phyloP scores from a whole-genome alignment of 2,113 vertebrate genomes.

The Perognathus longimembris region DNA sequence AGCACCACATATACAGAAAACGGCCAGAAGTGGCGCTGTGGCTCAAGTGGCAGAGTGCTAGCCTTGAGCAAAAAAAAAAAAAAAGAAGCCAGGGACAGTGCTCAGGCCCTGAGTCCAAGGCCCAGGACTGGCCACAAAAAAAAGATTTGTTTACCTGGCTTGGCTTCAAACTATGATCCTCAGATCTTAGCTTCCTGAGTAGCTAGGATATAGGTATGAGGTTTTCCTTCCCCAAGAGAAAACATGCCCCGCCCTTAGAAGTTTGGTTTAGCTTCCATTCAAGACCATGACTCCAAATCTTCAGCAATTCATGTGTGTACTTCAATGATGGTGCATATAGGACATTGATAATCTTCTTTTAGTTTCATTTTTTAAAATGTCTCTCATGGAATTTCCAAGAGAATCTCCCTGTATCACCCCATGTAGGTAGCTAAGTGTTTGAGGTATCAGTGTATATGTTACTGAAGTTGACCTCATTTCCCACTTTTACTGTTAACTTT shows the following conservation, averaged over 20 bases:
- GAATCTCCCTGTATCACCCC: neutral
- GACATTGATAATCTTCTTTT: neutral
- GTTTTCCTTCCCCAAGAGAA: neutral
- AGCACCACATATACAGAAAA: no score
- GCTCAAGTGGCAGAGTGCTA: no score
- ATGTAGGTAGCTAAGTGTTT: neutral
- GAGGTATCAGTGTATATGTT: neutral
- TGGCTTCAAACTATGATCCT: no score
- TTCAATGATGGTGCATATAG: neutral
- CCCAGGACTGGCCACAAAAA: no score
- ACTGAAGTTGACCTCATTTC: neutral
- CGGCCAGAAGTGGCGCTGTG: no score
- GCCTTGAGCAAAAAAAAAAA: no score
- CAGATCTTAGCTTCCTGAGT: no score
- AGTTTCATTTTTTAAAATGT: neutral
- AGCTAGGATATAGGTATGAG: no score
- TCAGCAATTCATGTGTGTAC: neutral
- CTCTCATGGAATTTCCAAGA: neutral
- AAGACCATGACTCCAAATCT: neutral
- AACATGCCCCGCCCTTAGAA: neutral
- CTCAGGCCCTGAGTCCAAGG: no score
- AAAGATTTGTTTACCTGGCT: no score
- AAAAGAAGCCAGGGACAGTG: no score
- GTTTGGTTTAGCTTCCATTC: neutral
- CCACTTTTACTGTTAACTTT: neutral